Percentiles rank a stretch among this genome's conserved stretches.
Conservation (phyloP, 2,888 invertebrate species). For the Lomographa bimaculata region DNA sequence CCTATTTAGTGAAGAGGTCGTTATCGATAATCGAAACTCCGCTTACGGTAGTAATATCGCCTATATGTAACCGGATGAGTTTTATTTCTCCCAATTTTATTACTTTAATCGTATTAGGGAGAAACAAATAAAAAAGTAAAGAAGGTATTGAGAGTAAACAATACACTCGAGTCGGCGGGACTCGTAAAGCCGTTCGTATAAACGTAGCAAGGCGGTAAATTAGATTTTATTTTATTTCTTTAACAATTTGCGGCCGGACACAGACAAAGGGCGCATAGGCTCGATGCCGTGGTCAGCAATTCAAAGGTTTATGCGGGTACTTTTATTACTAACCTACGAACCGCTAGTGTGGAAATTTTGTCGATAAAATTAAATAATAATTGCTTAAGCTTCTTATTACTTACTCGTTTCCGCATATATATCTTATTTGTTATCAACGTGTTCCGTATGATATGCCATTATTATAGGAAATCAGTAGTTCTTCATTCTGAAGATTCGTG, state of each 20-base stretch:
- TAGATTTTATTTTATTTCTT: constrained; percentile 83
- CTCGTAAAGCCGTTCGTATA: constrained; percentile 75
- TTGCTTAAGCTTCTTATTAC: too few species aligned
- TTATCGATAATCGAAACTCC: constrained; percentile 15
- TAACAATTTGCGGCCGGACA: constrained; percentile 77
- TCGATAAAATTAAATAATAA: constrained; percentile 37
- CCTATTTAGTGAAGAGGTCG: constrained; percentile 9
- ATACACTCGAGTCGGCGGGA: constrained; percentile 62
- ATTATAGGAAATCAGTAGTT: too few species aligned
- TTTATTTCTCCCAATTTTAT: constrained; percentile 46
- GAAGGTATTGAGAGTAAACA: constrained; percentile 67
- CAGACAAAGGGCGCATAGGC: constrained; percentile 77
- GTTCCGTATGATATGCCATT: too few species aligned
- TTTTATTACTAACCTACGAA: constrained; percentile 75
- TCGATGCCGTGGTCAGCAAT: constrained; percentile 79
- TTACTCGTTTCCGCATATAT: too few species aligned
- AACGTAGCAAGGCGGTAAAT: constrained; percentile 79
- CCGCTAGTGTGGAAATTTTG: constrained; percentile 44
- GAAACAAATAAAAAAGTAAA: constrained; percentile 54
- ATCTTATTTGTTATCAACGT: too few species aligned
- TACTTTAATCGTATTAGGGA: constrained; percentile 51
- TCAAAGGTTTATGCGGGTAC: constrained; percentile 81
- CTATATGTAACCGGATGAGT: constrained; percentile 34
- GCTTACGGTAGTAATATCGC: constrained; percentile 23
- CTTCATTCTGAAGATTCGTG: too few species aligned